A percentile compares a stretch with the other conserved stretches of the same genome.
phyloP scores from a whole-genome alignment of 2,797 vertebrate genomes.

The Rhadinocentrus ornatus region DNA sequence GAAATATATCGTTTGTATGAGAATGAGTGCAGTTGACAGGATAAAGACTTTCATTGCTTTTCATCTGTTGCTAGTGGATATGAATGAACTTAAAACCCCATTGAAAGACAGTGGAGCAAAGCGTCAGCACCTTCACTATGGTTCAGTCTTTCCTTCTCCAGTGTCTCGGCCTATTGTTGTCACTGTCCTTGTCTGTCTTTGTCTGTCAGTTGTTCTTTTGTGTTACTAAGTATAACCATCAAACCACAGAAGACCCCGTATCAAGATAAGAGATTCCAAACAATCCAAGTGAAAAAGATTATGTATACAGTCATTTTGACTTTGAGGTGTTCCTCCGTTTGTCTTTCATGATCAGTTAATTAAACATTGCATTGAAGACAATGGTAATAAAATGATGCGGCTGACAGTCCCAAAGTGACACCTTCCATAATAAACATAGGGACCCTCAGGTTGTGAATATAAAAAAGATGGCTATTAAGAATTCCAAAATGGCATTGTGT shows the following conservation, averaged over 20 bases:
- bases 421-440: neutral
- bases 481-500: neutral
- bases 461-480: neutral
- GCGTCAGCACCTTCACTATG: conserved; percentile 46
- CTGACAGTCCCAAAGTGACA: neutral
- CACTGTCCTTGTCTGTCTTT: conserved; percentile 63
- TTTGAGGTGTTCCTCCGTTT: neutral
- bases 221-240: conserved; percentile 16
- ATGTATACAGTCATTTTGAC: conserved; percentile 9
- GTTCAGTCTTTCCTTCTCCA: conserved; percentile 50
- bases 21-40: conserved; percentile 24
- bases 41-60: conserved; percentile 38
- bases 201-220: conserved; percentile 27
- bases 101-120: conserved; percentile 61
- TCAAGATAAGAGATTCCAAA: conserved; percentile 17
- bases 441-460: neutral
- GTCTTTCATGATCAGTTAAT: neutral
- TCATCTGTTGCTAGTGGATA: conserved; percentile 70
- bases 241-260: conserved; percentile 6
- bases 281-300: conserved; percentile 9
- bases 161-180: conserved; percentile 61
- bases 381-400: neutral
- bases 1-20: neutral
- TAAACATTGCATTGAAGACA: neutral
- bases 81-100: conserved; percentile 47